These are phyloP conservation scores for Chloropsis cyanopogon DNA, from an alignment of 2,113 vertebrate genomes.

Conservation along the genomic window DNA sequence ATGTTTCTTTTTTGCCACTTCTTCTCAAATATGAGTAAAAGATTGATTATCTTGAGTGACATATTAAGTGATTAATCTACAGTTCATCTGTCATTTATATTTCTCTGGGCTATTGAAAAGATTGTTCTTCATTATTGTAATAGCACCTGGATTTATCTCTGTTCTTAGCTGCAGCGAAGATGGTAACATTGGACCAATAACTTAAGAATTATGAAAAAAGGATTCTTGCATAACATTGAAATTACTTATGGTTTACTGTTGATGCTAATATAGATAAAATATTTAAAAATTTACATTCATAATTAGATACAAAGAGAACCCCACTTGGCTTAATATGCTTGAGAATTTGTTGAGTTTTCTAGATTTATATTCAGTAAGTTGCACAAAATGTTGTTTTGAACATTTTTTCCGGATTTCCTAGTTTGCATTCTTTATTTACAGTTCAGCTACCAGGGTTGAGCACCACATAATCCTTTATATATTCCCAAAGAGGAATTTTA, in stretches of 20 bases:
- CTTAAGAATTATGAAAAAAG: not conserved
- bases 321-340: not conserved
- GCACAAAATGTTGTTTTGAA: not conserved
- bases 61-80: not conserved
- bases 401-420: not conserved
- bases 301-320: not conserved
- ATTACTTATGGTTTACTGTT: not conserved
- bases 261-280: not conserved
- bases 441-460: not conserved
- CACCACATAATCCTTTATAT: not conserved
- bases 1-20: not conserved
- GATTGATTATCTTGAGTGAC: not conserved
- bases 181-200: not conserved
- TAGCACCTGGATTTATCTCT: not conserved
- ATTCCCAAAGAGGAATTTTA: not conserved
- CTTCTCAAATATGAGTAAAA: not conserved
- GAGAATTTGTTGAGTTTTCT: not conserved
- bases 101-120: not conserved
- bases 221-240: not conserved
- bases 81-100: not conserved
- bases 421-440: not conserved
- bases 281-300: rapidly evolving
- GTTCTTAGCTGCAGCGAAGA: not conserved
- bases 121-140: not conserved
- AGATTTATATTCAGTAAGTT: not conserved